Conservation (phyloP, 2,888 invertebrate species). For the Pristionchus fissidentatus region DNA sequence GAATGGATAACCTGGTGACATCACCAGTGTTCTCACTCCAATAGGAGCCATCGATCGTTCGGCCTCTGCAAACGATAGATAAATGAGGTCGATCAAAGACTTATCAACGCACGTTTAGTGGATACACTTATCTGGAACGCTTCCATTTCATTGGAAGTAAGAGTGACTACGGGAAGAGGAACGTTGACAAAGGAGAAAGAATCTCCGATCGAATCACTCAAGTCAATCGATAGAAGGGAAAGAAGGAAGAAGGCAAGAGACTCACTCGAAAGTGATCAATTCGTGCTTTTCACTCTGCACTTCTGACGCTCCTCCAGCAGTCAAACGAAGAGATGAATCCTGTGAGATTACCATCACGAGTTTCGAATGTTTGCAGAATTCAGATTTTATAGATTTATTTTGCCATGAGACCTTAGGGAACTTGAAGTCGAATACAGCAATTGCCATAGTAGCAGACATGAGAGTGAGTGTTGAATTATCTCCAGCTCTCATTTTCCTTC, state of each 20-base stretch:
- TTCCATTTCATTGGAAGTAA: constrained; percentile 29
- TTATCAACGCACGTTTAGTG: constrained; percentile 7
- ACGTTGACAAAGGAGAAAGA: constrained; percentile 22
- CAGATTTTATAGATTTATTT: too few species aligned
- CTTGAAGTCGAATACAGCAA: constrained; percentile 36
- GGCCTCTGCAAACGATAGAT: constrained; percentile 14
- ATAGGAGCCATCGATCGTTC: constrained; percentile 35
- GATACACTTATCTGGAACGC: constrained; percentile 28
- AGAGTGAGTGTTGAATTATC: constrained; percentile 13
- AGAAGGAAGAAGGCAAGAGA: neutral
- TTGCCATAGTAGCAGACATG: constrained; percentile 2
- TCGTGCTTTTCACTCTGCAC: constrained; percentile 26
- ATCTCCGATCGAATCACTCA: constrained; percentile 14
- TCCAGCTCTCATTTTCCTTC: neutral
- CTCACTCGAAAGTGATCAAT: constrained; percentile 35
- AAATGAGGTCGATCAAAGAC: neutral
- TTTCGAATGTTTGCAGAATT: neutral
- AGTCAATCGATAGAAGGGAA: neutral
- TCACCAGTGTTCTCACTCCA: constrained; percentile 37
- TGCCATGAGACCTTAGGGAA: constrained; percentile 20
- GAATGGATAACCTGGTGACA: constrained; percentile 38
- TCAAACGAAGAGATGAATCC: constrained; percentile 27
- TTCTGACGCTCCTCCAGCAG: neutral
- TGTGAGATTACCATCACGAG: neutral
- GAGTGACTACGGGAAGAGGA: constrained; percentile 33